Evolutionary conservation across 1,140 invertebrate genomes (phyloP), one percentile per base, ranked within the genome.

Genomic region (Drosophila carrolli): DNA sequence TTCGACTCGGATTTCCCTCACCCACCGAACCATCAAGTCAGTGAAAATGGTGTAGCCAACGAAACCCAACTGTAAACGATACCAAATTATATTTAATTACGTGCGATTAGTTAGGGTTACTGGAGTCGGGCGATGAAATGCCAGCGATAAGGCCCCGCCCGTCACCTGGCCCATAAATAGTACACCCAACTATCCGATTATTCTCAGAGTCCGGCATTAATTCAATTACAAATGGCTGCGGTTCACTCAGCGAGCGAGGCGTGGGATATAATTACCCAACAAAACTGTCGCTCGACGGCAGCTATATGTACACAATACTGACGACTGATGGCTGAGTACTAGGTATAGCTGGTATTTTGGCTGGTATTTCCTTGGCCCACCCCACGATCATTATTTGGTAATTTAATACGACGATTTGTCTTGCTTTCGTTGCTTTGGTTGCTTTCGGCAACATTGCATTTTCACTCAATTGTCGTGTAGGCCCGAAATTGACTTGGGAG

Each of bases 11-110:
- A 71, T 71, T 71, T 71, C 67, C 67, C 63, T 57, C 6, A 29
- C 16, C 48, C 35, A 27, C 27, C 40, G 1, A 32, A 27, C 14
- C 7, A 58, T 11, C 43, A 63, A 50, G 60, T 29, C 63, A 38
- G 61, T 54, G 68, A 38, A 71, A 71, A 55, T 63, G 60, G 60
- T 63, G 60, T 63, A 63, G 66, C 38, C 61, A 82, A 82, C 54
- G 54, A 50, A 84, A 89, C 61, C 66, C 85, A 89, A 89, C 84
- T 89, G 84, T 89, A 89, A 89, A 89, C 84, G 84, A 89, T 89
- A 89, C 80, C 85, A 89, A 89, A 89, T 89, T 89, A 90, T 90
- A 90, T 91, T 91, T 91, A 91, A 91, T 91, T 91, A 91, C 89
- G 84, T 85, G 81, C 89, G 89, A 91, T 91, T 91, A 91, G 89